phyloP scores from a whole-genome alignment of 2,797 vertebrate species.

The Ibycter americanus region DNA sequence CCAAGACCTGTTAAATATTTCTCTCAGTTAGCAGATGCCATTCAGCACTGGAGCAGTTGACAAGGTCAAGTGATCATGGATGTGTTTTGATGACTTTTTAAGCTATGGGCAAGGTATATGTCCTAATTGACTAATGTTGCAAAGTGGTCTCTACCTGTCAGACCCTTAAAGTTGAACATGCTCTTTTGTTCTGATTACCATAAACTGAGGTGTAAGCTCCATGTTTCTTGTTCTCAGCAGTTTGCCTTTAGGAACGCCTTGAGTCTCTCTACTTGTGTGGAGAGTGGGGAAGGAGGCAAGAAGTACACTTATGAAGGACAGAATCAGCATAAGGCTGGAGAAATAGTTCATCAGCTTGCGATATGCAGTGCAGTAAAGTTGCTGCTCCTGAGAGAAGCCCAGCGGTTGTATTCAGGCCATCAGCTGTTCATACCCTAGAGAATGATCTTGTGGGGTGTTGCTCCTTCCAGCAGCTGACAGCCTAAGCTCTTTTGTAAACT shows the following conservation, averaged over 20 bases:
- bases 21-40: background rate
- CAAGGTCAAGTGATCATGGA: background rate
- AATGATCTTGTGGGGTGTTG: background rate
- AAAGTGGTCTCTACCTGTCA: background rate
- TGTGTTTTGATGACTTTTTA: background rate
- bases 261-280: background rate
- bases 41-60: background rate
- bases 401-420: background rate
- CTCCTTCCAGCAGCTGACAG: background rate
- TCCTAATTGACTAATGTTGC: background rate
- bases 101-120: background rate
- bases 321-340: background rate
- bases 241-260: background rate
- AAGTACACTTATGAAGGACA: background rate
- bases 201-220: background rate
- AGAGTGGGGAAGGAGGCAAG: background rate
- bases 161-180: rapidly evolving
- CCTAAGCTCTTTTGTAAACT: background rate
- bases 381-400: background rate
- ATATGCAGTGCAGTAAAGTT: background rate
- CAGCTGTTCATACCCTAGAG: background rate
- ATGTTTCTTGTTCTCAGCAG: background rate
- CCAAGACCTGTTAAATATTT: background rate
- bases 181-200: background rate
- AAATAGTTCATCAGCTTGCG: background rate